Conservation (phyloP, 1,140 invertebrate species). For the Megalopta genalis region DNA sequence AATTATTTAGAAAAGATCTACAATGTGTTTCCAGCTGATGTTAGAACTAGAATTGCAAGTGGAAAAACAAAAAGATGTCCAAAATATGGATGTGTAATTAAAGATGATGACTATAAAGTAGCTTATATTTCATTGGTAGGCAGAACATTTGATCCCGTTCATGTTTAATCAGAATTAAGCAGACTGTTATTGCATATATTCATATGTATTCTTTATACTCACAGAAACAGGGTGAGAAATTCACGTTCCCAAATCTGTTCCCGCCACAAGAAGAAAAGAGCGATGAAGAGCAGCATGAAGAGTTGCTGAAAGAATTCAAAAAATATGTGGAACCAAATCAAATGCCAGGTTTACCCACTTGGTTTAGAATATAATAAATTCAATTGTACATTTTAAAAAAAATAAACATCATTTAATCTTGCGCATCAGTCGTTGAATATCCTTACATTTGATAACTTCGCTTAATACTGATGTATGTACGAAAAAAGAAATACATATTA, state of each 20-base stretch:
- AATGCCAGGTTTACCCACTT: slow-evolving; percentile 82
- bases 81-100: slow-evolving; percentile 84
- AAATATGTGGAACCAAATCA: slow-evolving; percentile 68
- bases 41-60: slow-evolving; percentile 86
- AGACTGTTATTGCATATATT: too few species aligned
- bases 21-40: slow-evolving; percentile 87
- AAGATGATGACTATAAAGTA: slow-evolving; percentile 91
- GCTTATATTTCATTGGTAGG: slow-evolving; percentile 91
- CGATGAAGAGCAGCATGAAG: slow-evolving; percentile 77
- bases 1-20: slow-evolving; percentile 98
- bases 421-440: not conserved
- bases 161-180: not conserved
- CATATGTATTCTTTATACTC: slow-evolving; percentile 53
- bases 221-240: slow-evolving; percentile 80
- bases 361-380: slow-evolving; percentile 75
- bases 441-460: not conserved
- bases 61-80: slow-evolving; percentile 81
- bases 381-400: slow-evolving; percentile 1
- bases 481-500: not conserved
- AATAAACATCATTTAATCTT: slow-evolving; percentile 33
- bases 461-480: not conserved
- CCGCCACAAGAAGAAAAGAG: slow-evolving; percentile 75
- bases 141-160: slow-evolving; percentile 34
- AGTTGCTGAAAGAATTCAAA: slow-evolving; percentile 72
- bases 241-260: slow-evolving; percentile 83